phyloP scores from a whole-genome alignment of 2,888 invertebrate species.

The Sericinus montela region DNA sequence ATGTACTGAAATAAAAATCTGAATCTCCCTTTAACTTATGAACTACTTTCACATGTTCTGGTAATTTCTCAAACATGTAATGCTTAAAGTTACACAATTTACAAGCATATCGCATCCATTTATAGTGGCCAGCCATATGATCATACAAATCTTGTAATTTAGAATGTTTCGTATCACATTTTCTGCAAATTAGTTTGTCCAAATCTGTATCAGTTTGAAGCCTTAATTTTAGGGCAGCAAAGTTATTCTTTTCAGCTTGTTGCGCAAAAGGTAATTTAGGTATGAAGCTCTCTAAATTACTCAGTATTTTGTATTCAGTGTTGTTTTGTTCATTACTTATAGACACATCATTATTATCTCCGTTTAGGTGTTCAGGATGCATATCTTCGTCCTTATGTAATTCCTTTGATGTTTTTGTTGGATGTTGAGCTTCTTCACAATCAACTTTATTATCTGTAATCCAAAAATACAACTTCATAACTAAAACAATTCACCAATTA shows the following conservation, averaged over 20 bases:
- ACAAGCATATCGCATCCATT: conserved; percentile 87
- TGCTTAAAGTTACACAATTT: conserved; percentile 85
- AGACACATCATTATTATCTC: conserved; percentile 3
- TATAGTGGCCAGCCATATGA: conserved; percentile 83
- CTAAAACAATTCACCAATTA: too few relatives aligned
- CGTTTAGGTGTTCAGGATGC: neutral
- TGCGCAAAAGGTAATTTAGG: conserved; percentile 52
- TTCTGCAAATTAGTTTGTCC: conserved; percentile 66
- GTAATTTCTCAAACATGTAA: conserved; percentile 81
- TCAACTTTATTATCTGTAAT: conserved; percentile 11
- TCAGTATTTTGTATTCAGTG: conserved; percentile 17
- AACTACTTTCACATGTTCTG: conserved; percentile 81
- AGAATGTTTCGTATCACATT: conserved; percentile 70
- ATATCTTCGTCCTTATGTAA: conserved; percentile 2
- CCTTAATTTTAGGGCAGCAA: conserved; percentile 54
- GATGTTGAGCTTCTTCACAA: conserved; percentile 5
- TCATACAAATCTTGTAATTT: conserved; percentile 73
- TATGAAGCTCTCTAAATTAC: conserved; percentile 22
- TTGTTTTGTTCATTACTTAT: conserved; percentile 7
- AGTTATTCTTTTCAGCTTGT: conserved; percentile 60
- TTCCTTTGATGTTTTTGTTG: conserved; percentile 5
- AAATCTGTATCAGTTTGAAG: conserved; percentile 60
- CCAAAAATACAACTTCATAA: neutral
- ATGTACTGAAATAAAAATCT: conserved; percentile 71
- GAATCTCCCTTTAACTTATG: conserved; percentile 80